A percentile compares a stretch with the other conserved stretches of the same genome.
phyloP scores from a whole-genome alignment of 1,140 invertebrate species.

The Ridgeia piscesae region DNA sequence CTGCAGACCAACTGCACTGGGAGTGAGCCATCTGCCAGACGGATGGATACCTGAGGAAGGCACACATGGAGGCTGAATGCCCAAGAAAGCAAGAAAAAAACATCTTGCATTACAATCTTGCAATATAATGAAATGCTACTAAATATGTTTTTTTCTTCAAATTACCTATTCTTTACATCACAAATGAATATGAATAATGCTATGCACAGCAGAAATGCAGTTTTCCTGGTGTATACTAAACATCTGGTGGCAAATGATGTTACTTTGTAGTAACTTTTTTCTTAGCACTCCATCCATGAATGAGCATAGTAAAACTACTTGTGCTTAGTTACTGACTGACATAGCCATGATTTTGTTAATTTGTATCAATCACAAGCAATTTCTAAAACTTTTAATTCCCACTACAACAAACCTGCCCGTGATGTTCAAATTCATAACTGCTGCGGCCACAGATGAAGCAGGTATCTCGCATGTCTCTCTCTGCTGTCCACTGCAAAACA shows the following conservation, averaged over 20 bases:
- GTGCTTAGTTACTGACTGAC: not conserved
- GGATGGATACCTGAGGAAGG: not conserved
- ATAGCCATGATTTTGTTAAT: not conserved
- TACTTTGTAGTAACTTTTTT: not conserved
- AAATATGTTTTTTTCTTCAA: no score
- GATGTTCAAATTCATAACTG: constrained; percentile 55
- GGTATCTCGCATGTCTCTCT: constrained; percentile 52
- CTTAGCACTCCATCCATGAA: not conserved
- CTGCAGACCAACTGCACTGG: not conserved
- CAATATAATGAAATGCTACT: no score
- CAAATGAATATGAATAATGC: not conserved
- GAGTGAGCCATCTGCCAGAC: not conserved
- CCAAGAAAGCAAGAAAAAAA: no score
- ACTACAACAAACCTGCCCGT: constrained; percentile 37
- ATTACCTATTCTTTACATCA: no score
- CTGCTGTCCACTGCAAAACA: constrained; percentile 52
- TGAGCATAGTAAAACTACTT: not conserved
- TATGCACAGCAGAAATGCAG: not conserved
- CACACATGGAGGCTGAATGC: no score
- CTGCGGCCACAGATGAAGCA: constrained; percentile 55
- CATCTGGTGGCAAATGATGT: not conserved
- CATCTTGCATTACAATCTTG: no score
- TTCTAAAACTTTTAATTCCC: not conserved
- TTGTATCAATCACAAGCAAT: not conserved
- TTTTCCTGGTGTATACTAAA: not conserved